Evolutionary conservation across 2,888 invertebrate species (phyloP).

Genomic region (Cynaeus angustus): DNA sequence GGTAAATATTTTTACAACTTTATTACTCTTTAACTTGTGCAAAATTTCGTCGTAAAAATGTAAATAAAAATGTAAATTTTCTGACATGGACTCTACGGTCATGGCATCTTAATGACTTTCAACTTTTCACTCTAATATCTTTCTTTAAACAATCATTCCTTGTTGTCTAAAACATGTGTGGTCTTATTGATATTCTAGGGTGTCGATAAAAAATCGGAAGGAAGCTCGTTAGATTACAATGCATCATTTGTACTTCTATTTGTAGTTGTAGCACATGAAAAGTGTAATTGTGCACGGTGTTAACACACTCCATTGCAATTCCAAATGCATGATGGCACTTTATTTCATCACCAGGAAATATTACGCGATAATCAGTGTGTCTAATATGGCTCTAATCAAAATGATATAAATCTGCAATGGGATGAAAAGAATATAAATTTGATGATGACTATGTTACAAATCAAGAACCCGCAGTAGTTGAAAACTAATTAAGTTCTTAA

Average conservation of each 20-base stretch:
- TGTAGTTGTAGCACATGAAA: constrained; percentile 38
- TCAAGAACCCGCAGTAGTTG: too few relatives aligned
- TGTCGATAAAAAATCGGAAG: constrained; percentile 47
- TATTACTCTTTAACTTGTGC: constrained; percentile 43
- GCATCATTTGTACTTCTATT: constrained; percentile 33
- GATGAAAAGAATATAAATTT: too few relatives aligned
- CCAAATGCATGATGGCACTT: constrained; percentile 3
- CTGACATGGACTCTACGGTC: constrained; percentile 7
- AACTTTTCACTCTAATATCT: constrained; percentile 34
- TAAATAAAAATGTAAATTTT: constrained; percentile 49
- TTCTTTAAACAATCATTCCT: constrained; percentile 28
- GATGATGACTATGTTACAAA: too few relatives aligned
- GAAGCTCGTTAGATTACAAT: constrained; percentile 47
- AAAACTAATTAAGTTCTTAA: too few relatives aligned
- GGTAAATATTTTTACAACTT: constrained; percentile 48
- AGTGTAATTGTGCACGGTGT: constrained; percentile 35
- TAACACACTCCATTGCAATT: constrained; percentile 24
- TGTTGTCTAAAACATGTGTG: constrained; percentile 42
- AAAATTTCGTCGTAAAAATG: constrained; percentile 42
- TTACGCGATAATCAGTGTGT: not conserved
- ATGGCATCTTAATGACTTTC: constrained; percentile 39
- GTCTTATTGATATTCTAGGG: constrained; percentile 47
- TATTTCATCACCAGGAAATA: not conserved
- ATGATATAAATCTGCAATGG: too few relatives aligned
- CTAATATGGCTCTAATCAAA: not conserved